Percentiles rank a stretch among this genome's conserved stretches.
These are phyloP conservation scores for Chaetorhynchus papuensis DNA, from an alignment of 2,113 vertebrate genomes.

Conservation along the genomic window DNA sequence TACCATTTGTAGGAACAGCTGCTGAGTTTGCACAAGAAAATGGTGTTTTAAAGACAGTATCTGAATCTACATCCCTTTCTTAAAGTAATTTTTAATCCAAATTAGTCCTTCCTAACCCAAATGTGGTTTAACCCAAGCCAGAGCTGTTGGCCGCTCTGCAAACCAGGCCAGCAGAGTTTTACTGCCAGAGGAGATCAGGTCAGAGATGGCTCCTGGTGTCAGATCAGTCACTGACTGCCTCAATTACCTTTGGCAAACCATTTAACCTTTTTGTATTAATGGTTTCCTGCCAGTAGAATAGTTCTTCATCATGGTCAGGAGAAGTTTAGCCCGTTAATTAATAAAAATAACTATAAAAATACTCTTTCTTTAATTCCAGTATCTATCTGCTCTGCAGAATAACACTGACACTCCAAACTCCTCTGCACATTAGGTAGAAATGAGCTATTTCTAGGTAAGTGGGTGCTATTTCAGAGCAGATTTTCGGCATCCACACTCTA, in stretches of 20 bases:
- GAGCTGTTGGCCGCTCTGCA: neutral
- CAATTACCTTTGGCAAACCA: constrained; percentile 33
- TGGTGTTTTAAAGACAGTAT: neutral
- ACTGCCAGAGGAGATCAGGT: neutral
- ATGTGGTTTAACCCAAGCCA: neutral
- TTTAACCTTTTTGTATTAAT: constrained; percentile 33
- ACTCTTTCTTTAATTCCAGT: neutral
- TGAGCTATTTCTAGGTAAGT: neutral
- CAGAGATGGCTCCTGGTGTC: constrained; percentile 21
- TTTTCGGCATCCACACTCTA: neutral
- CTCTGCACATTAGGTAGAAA: neutral
- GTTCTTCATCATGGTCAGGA: neutral
- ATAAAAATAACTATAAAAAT: neutral
- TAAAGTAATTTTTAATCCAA: neutral
- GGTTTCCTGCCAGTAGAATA: neutral
- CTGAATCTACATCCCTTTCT: neutral
- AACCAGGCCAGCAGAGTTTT: neutral
- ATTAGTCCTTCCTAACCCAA: neutral
- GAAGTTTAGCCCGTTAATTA: neutral
- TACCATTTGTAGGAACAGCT: neutral
- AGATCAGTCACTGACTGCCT: constrained; percentile 4
- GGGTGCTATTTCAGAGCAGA: neutral
- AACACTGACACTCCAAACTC: neutral
- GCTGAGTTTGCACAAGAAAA: neutral
- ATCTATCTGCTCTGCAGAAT: neutral